Evolutionary conservation across 2,888 invertebrate genomes (phyloP).

Genomic region (Microctonus brassicae): DNA sequence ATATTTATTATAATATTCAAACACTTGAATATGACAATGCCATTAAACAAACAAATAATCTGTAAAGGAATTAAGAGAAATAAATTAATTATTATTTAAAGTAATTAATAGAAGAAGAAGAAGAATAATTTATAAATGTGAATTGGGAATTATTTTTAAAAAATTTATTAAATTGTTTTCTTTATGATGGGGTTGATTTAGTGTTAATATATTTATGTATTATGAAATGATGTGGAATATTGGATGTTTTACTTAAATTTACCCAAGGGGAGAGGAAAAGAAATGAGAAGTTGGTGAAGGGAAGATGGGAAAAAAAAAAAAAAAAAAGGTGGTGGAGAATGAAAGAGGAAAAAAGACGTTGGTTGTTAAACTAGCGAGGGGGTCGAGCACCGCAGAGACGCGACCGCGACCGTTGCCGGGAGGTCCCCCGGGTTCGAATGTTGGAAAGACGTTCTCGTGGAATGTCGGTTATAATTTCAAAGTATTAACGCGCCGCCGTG

Average conservation of each 20-base stretch:
- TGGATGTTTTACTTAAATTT: slow-evolving; percentile 21
- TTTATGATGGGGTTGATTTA: no score
- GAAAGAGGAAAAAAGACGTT: slow-evolving; percentile 29
- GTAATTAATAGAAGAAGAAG: no score
- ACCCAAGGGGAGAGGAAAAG: neutral
- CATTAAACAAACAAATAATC: no score
- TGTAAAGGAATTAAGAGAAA: no score
- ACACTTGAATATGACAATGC: no score
- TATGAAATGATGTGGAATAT: neutral
- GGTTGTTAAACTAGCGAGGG: slow-evolving; percentile 15
- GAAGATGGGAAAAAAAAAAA: neutral
- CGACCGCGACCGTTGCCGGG: slow-evolving; percentile 50
- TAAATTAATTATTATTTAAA: no score
- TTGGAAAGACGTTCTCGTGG: slow-evolving; percentile 49
- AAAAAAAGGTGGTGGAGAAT: slow-evolving; percentile 7
- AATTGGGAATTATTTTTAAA: no score
- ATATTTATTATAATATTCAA: no score
- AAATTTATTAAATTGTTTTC: no score
- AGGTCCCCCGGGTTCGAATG: slow-evolving; percentile 50
- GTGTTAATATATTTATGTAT: neutral
- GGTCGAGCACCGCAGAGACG: slow-evolving; percentile 40
- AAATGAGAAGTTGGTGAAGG: neutral
- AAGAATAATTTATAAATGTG: no score
- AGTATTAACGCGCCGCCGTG: slow-evolving; percentile 45
- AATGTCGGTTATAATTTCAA: slow-evolving; percentile 51